These are phyloP conservation scores for Clytia hemisphaerica DNA, from an alignment of 30 jellyfish, hydroid and myxozoan genomes.

Conservation along the genomic window DNA sequence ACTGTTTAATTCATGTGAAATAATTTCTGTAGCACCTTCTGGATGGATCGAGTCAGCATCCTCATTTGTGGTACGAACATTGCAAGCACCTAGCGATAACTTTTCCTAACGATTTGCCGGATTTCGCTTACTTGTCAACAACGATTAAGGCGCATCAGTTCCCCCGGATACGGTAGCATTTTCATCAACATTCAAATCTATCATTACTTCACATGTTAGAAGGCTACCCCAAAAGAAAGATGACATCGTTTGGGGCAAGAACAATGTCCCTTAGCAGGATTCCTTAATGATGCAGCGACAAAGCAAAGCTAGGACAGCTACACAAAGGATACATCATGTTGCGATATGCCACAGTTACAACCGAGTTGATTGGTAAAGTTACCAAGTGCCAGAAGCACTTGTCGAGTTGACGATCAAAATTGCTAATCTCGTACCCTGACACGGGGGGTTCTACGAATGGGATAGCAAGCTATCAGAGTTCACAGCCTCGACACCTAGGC, in stretches of 20 bases:
- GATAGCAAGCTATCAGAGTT: too few species aligned
- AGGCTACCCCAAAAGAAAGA: too few species aligned
- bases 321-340: constrained; percentile 18
- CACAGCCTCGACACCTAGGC: too few species aligned
- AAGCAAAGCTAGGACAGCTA: constrained; percentile 53
- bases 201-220: too few species aligned
- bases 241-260: constrained; percentile 35
- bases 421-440: too few species aligned
- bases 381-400: constrained; percentile 53
- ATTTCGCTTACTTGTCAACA: constrained; percentile 35
- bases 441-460: too few species aligned
- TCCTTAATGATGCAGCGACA: constrained; percentile 37
- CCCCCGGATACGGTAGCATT: too few species aligned
- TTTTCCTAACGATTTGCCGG: too few species aligned
- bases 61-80: constrained; percentile 29
- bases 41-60: constrained; percentile 22
- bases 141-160: constrained; percentile 26
- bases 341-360: too few species aligned
- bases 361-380: too few species aligned
- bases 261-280: constrained; percentile 49
- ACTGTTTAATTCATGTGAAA: constrained; percentile 4
- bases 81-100: constrained; percentile 36
- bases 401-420: constrained; percentile 48
- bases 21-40: constrained; percentile 38
- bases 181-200: too few species aligned